Percentiles rank a stretch among this genome's conserved stretches.
Conservation (phyloP, 2,888 invertebrate genomes). For the Harpalus rufipes region DNA sequence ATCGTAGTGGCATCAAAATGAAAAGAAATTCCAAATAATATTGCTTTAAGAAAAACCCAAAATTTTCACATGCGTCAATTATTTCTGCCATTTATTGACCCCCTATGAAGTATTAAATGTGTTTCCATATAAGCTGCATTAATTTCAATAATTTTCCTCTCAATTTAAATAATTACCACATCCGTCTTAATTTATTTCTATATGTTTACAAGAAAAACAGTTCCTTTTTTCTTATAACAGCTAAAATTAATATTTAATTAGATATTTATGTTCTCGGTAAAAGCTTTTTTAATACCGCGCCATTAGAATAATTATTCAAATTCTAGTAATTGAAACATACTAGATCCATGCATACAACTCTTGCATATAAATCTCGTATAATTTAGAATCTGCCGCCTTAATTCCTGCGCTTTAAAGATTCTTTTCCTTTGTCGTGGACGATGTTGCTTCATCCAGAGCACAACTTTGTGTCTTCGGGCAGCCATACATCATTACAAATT, state of each 20-base stretch:
- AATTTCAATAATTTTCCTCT: neutral
- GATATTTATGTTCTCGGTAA: neutral
- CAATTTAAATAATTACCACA: conserved; percentile 22
- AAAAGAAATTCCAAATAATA: no score
- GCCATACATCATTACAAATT: conserved; percentile 40
- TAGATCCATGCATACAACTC: neutral
- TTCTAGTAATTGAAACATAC: conserved; percentile 27
- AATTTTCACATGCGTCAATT: no score
- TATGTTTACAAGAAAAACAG: neutral
- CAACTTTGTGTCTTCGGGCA: conserved; percentile 13
- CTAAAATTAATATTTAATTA: neutral
- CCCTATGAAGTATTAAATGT: neutral
- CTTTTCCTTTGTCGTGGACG: neutral
- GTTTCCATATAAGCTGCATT: neutral
- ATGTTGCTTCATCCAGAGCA: conserved; percentile 13
- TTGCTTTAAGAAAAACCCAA: no score
- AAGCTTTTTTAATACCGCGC: conserved; percentile 16
- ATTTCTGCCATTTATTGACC: neutral
- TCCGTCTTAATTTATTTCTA: conserved; percentile 17
- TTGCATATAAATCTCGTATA: conserved; percentile 1
- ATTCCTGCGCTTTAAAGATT: neutral
- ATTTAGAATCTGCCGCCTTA: neutral
- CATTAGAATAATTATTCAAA: conserved; percentile 44
- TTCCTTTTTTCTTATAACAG: neutral
- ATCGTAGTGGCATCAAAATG: no score